Evolutionary conservation across 2,113 vertebrate species (phyloP), one percentile per base, ranked within the genome.

Genomic region (Urocolius indicus): DNA sequence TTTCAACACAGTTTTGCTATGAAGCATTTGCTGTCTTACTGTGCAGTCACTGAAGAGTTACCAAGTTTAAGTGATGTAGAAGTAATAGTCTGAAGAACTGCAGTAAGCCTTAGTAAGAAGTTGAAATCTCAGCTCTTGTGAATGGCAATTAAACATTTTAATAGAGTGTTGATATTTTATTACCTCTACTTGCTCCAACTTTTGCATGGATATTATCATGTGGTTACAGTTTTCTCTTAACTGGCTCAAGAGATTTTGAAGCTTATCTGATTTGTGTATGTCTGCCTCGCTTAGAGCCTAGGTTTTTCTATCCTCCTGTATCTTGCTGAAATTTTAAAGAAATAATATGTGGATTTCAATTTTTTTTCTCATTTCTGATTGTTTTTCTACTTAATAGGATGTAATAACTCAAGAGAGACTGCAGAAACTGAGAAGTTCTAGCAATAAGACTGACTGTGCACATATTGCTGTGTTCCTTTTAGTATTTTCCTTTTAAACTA

Each of bases 11-110:
- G 10, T 77, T 30, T 52, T 57, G 18, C 57, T 68, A 6, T 36
- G 15, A 84, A 69, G 36, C 9, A 26, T 52, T 86, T 89, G 49
- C 62, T 54, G 16, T 76, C 24, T 59, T 72, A 22, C 22, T 68
- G 17, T 41, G 61, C 71, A 72, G 45, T 73, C 34, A 13, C 21
- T 76, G 74, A 65, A 26, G 18, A 52, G 19, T 76, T 43, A 38
- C 36, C 21, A 7, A 0, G 0, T 52, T 23, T 52, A 69, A 59
- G 45, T 27, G 49, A 51, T 23, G 26, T 30, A 26, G 29, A 36
- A 82, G n/a, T 43, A 62, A 55, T 11, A 71, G 38, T 52, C 45
- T 87, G 59, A 68, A 59, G 55, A 48, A 29, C 49, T 65, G n/a
- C 49, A 57, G 18, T 36, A 43, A 63, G 29, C 17, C 16, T n/a